A percentile compares a stretch with the other conserved stretches of the same genome.
Evolutionary conservation across 2,888 invertebrate genomes (phyloP).

Genomic region (Ferrisia virgata): DNA sequence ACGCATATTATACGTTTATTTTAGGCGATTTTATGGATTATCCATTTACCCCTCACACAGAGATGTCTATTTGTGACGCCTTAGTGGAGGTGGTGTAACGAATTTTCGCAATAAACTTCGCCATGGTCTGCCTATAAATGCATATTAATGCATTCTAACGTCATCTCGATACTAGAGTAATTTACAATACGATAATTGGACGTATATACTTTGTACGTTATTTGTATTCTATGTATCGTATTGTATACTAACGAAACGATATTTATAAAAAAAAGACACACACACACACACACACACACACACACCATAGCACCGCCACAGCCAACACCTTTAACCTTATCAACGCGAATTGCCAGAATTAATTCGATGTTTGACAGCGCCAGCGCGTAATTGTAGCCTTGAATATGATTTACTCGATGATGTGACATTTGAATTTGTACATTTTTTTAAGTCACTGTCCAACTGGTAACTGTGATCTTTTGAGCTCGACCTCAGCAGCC

Average conservation of each 20-base stretch:
- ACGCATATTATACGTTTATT: background rate
- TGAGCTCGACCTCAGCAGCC: background rate
- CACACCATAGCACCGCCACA: background rate
- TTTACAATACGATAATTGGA: background rate
- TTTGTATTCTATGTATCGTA: too few relatives aligned
- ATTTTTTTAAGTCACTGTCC: background rate
- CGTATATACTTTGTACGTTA: background rate
- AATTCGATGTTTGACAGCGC: background rate
- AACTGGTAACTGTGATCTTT: background rate
- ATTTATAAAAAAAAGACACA: background rate
- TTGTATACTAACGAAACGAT: too few relatives aligned
- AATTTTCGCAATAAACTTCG: background rate
- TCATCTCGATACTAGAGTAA: background rate
- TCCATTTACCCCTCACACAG: background rate
- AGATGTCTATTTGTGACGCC: background rate
- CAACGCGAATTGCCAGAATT: background rate
- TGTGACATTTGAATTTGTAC: background rate
- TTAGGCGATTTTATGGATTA: background rate
- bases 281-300: too few relatives aligned
- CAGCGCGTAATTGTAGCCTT: background rate
- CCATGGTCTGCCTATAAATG: background rate
- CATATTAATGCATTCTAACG: background rate
- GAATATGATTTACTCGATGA: background rate
- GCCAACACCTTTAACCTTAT: background rate
- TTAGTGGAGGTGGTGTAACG: background rate